phyloP scores from a whole-genome alignment of 30 jellyfish, hydroid and myxozoan species.

The Mastigias papua region DNA sequence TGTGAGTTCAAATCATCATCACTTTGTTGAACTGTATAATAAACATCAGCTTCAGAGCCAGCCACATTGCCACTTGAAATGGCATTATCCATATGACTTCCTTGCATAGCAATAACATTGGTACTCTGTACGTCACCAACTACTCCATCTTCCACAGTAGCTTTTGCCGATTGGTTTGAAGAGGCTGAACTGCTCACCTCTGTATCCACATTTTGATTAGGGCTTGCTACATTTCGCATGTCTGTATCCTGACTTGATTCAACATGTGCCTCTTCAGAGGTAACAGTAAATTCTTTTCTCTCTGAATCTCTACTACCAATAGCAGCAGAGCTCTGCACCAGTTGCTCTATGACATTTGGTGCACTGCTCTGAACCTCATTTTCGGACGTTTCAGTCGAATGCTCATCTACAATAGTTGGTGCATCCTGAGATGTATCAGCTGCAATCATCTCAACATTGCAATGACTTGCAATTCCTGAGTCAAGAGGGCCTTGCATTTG shows the following conservation, averaged over 20 bases:
- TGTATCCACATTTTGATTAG: conserved; percentile 40
- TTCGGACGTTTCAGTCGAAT: conserved; percentile 1
- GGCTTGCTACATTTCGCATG: conserved; percentile 6
- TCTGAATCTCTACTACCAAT: neutral
- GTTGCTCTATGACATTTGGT: conserved; percentile 21
- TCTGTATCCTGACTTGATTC: conserved; percentile 60
- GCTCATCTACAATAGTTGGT: conserved; percentile 13
- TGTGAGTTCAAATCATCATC: conserved; percentile 2
- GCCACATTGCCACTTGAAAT: conserved; percentile 6
- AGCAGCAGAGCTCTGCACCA: conserved; percentile 44
- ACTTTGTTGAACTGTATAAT: conserved; percentile 37
- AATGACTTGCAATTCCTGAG: conserved; percentile 48
- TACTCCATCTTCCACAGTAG: conserved; percentile 21
- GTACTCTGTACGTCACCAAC: conserved; percentile 56
- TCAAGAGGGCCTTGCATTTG: conserved; percentile 42
- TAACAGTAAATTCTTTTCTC: conserved; percentile 2
- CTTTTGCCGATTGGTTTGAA: neutral
- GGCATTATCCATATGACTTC: neutral
- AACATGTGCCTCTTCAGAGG: conserved; percentile 38
- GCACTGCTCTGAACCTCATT: conserved; percentile 68
- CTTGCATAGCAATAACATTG: neutral
- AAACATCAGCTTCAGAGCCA: conserved; percentile 17
- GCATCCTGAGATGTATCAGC: conserved; percentile 77
- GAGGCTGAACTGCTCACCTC: conserved; percentile 80
- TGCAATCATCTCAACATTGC: conserved; percentile 76